These are phyloP conservation scores for Anodontia alba DNA, from an alignment of 2,888 invertebrate genomes.

Conservation along the genomic window DNA sequence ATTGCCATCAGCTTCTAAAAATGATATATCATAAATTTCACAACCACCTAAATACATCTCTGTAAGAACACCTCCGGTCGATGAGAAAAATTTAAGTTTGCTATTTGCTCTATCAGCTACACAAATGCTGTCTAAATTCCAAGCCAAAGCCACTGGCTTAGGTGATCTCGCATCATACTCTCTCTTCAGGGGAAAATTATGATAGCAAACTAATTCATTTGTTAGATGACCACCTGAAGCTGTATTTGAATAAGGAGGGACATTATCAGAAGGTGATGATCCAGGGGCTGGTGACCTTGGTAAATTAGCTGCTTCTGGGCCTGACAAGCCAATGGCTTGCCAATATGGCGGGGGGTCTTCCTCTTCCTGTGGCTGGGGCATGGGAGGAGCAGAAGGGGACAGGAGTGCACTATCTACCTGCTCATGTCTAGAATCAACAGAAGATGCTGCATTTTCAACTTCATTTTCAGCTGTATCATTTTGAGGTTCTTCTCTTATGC, in stretches of 20 bases:
- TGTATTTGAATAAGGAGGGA: background rate
- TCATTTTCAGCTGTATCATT: background rate
- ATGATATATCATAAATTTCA: conserved; percentile 52
- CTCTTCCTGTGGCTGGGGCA: conserved; percentile 30
- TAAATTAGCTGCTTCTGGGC: conserved; percentile 27
- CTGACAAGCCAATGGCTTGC: conserved; percentile 56
- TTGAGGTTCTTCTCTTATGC: background rate
- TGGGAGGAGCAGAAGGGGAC: conserved; percentile 30
- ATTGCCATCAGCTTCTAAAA: conserved; percentile 36
- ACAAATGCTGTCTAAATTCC: conserved; percentile 45
- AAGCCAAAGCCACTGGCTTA: conserved; percentile 31
- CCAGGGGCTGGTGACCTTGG: conserved; percentile 1
- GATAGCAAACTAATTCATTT: conserved; percentile 43
- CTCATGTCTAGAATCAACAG: background rate
- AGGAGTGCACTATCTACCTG: background rate
- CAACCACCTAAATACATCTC: conserved; percentile 38
- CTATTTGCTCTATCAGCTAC: conserved; percentile 48
- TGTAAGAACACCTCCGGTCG: conserved; percentile 27
- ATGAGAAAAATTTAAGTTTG: conserved; percentile 46
- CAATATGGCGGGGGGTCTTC: conserved; percentile 62
- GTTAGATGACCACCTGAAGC: conserved; percentile 7
- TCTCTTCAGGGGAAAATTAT: conserved; percentile 48
- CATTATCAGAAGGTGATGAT: background rate
- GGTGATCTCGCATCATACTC: conserved; percentile 42
- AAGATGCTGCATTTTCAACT: background rate